Evolutionary conservation across 2,888 invertebrate genomes (phyloP).

Genomic region (Lithophane ornitopus): DNA sequence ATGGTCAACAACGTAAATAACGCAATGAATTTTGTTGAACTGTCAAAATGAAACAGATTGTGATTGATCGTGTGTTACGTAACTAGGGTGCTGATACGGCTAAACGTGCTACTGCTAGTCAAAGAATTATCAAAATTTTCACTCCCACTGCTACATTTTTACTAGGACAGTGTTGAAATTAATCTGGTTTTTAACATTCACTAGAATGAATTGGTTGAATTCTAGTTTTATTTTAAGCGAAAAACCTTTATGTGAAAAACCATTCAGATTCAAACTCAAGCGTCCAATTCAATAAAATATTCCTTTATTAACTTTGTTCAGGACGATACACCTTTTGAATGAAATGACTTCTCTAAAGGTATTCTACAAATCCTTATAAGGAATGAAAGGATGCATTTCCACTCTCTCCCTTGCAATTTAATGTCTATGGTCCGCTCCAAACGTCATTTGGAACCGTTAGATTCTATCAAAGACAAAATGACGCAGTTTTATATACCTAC

Average conservation of each 20-base stretch:
- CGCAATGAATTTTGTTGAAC: too few relatives aligned
- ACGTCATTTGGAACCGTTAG: slow-evolving; percentile 24
- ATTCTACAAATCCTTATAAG: slow-evolving; percentile 15
- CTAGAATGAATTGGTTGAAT: not conserved
- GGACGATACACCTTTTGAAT: slow-evolving; percentile 27
- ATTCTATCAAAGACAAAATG: slow-evolving; percentile 9
- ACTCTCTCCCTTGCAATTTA: slow-evolving; percentile 38
- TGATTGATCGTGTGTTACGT: too few relatives aligned
- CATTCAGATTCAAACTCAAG: slow-evolving; percentile 10
- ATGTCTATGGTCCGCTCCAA: slow-evolving; percentile 10
- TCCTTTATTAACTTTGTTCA: not conserved
- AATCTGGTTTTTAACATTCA: not conserved
- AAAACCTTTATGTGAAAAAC: slow-evolving; percentile 4
- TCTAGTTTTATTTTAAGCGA: not conserved
- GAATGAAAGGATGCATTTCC: slow-evolving; percentile 39
- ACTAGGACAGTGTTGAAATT: not conserved
- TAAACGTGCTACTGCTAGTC: not conserved
- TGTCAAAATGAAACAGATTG: too few relatives aligned
- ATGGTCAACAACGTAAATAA: too few relatives aligned
- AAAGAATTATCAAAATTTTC: not conserved
- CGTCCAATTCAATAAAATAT: slow-evolving; percentile 12
- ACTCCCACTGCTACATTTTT: not conserved
- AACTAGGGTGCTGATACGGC: too few relatives aligned
- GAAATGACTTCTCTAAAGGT: slow-evolving; percentile 31
- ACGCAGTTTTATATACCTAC: slow-evolving; percentile 5